Evolutionary conservation across 2,113 vertebrate species (phyloP).

Genomic region (Gasterosteus nipponicus): DNA sequence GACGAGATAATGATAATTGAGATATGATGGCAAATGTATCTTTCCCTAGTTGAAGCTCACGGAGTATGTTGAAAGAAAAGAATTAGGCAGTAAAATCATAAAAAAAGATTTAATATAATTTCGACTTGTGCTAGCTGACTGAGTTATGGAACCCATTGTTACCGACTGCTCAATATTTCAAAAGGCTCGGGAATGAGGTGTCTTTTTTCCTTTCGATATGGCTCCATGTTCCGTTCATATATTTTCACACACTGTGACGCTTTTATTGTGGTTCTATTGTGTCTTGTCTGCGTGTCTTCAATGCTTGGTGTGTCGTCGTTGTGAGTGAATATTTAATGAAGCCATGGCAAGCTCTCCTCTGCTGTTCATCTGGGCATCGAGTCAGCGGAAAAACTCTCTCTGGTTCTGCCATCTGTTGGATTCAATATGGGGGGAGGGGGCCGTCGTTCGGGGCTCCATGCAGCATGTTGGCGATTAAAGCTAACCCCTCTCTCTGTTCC

Average conservation of each 20-base stretch:
- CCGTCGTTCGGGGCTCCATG: conserved; percentile 59
- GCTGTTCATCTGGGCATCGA: conserved; percentile 79
- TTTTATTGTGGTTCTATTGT: conserved; percentile 57
- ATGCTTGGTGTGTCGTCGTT: conserved; percentile 63
- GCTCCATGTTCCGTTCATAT: conserved; percentile 38
- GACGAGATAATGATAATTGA: conserved; percentile 35
- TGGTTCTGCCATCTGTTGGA: conserved; percentile 79
- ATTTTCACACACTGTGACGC: conserved; percentile 34
- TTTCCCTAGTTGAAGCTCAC: conserved; percentile 9
- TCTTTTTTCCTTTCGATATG: conserved; percentile 15
- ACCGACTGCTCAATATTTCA: conserved; percentile 63
- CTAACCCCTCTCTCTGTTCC: conserved; percentile 73
- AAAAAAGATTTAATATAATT: conserved; percentile 63
- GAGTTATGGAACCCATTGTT: conserved; percentile 40
- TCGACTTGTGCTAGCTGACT: conserved; percentile 43
- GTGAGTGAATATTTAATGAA: conserved; percentile 78
- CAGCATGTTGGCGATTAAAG: conserved; percentile 77
- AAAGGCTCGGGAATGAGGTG: conserved; percentile 44
- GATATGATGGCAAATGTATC: conserved; percentile 25
- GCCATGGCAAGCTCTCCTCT: conserved; percentile 69
- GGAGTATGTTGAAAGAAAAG: conserved; percentile 37
- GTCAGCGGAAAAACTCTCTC: conserved; percentile 74
- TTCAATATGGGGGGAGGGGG: conserved; percentile 70
- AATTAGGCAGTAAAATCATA: conserved; percentile 35
- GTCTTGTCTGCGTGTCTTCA: conserved; percentile 53